Percentiles rank a stretch among this genome's conserved stretches.
Evolutionary conservation across 2,888 invertebrate genomes (phyloP).

Genomic region (Augiades crinisus): DNA sequence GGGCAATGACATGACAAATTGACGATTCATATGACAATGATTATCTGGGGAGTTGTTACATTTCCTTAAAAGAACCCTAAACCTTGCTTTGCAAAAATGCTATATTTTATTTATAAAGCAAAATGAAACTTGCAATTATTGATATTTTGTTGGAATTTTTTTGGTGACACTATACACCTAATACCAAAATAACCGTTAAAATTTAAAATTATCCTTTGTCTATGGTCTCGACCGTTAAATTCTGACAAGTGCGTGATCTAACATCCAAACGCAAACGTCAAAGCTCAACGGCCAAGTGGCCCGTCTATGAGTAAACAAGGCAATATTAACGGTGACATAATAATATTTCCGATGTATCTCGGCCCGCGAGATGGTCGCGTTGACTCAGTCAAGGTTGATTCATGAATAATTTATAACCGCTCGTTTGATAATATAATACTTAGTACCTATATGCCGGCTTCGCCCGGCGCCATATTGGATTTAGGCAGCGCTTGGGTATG

Average conservation of each 20-base stretch:
- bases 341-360: constrained; percentile 36
- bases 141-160: too few species aligned
- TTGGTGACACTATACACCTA: too few species aligned
- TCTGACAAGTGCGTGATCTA: constrained; percentile 4
- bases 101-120: too few species aligned
- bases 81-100: too few species aligned
- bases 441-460: background rate
- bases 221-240: constrained; percentile 7
- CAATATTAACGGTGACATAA: constrained; percentile 34
- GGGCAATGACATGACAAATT: too few species aligned
- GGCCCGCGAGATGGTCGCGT: constrained; percentile 34
- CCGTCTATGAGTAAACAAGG: constrained; percentile 27
- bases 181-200: background rate
- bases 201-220: background rate
- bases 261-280: background rate
- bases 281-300: constrained; percentile 12
- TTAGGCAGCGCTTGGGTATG: constrained; percentile 2
- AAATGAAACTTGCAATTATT: too few species aligned
- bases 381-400: constrained; percentile 40
- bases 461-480: constrained; percentile 18
- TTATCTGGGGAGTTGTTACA: too few species aligned
- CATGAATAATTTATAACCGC: constrained; percentile 37
- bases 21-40: too few species aligned
- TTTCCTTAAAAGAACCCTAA: too few species aligned
- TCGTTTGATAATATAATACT: constrained; percentile 14